Conservation (phyloP, 2,888 invertebrate species). For the Pardosa pseudoannulata region DNA sequence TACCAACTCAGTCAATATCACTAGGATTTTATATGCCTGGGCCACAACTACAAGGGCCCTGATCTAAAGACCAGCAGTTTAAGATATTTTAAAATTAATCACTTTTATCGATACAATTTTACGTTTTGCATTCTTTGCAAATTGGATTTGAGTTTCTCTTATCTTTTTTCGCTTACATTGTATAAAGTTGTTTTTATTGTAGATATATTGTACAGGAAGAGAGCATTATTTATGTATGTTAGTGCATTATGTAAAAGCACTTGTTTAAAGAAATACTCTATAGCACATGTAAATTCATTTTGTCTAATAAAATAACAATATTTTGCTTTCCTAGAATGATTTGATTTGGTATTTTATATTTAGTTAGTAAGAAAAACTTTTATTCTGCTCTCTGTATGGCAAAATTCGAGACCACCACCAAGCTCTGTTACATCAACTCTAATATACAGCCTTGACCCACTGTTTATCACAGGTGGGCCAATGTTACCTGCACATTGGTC, state of each 20-base stretch:
- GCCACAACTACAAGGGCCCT: conserved; percentile 63
- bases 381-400: too few species aligned
- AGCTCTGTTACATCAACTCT: too few species aligned
- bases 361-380: too few species aligned
- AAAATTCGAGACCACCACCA: too few species aligned
- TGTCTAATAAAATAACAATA: conserved; percentile 32
- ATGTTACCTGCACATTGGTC: too few species aligned
- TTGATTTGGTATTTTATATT: too few species aligned
- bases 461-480: too few species aligned
- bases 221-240: conserved; percentile 52
- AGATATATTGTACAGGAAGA: conserved; percentile 64
- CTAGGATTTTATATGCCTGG: conserved; percentile 70
- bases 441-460: too few species aligned
- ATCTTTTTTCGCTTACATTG: conserved; percentile 15
- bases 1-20: conserved; percentile 62
- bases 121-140: not conserved
- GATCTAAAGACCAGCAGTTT: not conserved
- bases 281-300: conserved; percentile 21
- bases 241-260: conserved; percentile 10
- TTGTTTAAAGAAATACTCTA: conserved; percentile 1
- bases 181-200: conserved; percentile 69
- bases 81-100: not conserved
- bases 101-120: conserved; percentile 14
- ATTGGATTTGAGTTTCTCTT: conserved; percentile 4
- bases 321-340: not conserved